Conservation (phyloP, 2,113 vertebrate species). For the Oenanthe oenanthe region DNA sequence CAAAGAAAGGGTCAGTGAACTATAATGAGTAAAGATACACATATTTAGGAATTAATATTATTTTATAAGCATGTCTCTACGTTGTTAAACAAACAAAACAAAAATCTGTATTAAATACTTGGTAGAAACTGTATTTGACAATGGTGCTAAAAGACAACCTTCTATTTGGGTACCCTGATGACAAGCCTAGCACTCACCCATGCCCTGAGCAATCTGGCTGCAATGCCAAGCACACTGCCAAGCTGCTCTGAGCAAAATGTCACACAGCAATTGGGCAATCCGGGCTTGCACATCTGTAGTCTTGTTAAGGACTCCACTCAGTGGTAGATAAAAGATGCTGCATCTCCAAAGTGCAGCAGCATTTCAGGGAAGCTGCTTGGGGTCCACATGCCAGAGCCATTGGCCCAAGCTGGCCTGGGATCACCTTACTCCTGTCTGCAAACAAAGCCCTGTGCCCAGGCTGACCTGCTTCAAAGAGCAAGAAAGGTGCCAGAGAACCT, state of each 20-base stretch:
- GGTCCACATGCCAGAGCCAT: background rate
- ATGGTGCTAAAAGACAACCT: background rate
- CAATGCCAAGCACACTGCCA: fast-evolving
- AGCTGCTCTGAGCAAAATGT: background rate
- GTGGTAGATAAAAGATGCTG: slow-evolving; percentile 24
- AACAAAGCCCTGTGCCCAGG: background rate
- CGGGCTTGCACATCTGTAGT: background rate
- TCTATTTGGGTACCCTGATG: background rate
- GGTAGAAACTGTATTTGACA: background rate
- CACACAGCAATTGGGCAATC: background rate
- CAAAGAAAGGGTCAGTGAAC: too few species aligned
- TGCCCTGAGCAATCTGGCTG: background rate
- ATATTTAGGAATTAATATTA: background rate
- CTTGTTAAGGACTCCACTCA: slow-evolving; percentile 42
- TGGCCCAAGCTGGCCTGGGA: fast-evolving
- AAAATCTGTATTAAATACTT: background rate
- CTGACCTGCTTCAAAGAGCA: background rate
- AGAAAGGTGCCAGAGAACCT: background rate
- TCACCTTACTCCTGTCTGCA: background rate
- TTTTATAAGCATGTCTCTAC: background rate
- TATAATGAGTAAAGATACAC: background rate
- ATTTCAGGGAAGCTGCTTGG: fast-evolving
- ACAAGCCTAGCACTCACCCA: background rate
- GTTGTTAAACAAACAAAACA: background rate
- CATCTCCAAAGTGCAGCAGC: background rate